These are phyloP conservation scores for Trichonephila clavata DNA, from an alignment of 1,140 invertebrate species.

Conservation along the genomic window DNA sequence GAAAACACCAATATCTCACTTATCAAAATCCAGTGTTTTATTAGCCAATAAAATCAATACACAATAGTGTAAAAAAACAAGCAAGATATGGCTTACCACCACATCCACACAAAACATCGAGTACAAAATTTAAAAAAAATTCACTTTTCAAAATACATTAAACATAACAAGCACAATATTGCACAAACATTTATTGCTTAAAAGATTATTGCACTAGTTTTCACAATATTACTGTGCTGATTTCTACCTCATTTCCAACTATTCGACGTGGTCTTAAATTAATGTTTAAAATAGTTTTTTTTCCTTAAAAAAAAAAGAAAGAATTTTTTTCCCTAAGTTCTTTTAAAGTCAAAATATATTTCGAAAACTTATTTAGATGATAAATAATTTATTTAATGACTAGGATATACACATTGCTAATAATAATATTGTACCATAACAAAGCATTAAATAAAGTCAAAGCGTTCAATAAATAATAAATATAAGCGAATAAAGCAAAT, in stretches of 20 bases:
- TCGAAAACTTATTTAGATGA: background rate
- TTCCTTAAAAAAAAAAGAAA: background rate
- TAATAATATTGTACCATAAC: constrained; percentile 6
- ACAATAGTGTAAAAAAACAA: constrained; percentile 67
- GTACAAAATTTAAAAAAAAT: constrained; percentile 60
- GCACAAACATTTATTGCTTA: background rate
- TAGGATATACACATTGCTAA: constrained; percentile 7
- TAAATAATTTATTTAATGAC: constrained; percentile 15
- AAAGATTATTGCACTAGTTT: background rate
- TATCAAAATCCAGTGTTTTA: background rate
- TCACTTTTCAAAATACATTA: constrained; percentile 54
- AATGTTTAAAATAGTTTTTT: background rate
- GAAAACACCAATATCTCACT: background rate
- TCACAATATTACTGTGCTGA: background rate
- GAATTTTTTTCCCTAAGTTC: background rate
- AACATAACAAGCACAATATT: constrained; percentile 39
- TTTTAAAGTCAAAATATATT: background rate
- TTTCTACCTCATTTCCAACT: background rate
- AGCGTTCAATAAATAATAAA: constrained; percentile 45
- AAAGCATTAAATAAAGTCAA: constrained; percentile 34
- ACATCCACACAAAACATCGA: constrained; percentile 40
- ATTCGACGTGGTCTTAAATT: background rate
- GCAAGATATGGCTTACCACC: constrained; percentile 21
- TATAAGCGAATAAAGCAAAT: constrained; percentile 41
- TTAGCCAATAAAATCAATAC: constrained; percentile 49